phyloP scores from a whole-genome alignment of 2,113 vertebrate species.

The Tylochromis polylepis region DNA sequence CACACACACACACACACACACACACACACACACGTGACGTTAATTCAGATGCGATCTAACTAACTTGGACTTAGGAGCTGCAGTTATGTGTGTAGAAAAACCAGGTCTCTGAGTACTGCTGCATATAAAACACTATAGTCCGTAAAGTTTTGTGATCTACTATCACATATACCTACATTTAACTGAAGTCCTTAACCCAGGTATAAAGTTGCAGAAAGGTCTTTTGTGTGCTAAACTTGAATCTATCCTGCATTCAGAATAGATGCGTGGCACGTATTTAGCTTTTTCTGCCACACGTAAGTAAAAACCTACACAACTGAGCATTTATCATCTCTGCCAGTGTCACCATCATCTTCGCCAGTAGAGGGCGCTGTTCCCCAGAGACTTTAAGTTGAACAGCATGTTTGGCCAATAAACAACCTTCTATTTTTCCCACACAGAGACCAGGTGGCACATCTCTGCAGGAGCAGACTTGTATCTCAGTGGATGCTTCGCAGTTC shows the following conservation, averaged over 20 bases:
- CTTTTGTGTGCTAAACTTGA: background rate
- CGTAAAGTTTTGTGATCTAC: background rate
- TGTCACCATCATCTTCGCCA: background rate
- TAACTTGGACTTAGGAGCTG: background rate
- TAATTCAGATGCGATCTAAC: background rate
- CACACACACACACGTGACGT: background rate
- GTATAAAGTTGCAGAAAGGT: background rate
- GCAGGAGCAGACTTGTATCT: background rate
- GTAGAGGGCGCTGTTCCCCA: constrained; percentile 28
- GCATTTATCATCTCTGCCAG: background rate
- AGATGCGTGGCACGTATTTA: background rate
- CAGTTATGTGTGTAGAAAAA: background rate
- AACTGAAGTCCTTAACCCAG: background rate
- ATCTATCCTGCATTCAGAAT: background rate
- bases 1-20: background rate
- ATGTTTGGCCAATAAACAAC: background rate
- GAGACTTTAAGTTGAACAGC: background rate
- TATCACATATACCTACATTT: background rate
- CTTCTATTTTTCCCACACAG: background rate
- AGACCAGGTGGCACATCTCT: background rate
- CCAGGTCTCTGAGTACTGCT: background rate
- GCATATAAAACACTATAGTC: background rate
- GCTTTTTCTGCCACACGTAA: background rate
- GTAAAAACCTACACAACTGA: background rate
- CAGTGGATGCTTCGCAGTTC: background rate